Evolutionary conservation across 1,140 invertebrate genomes (phyloP).

Genomic region (Habropoda laboriosa): DNA sequence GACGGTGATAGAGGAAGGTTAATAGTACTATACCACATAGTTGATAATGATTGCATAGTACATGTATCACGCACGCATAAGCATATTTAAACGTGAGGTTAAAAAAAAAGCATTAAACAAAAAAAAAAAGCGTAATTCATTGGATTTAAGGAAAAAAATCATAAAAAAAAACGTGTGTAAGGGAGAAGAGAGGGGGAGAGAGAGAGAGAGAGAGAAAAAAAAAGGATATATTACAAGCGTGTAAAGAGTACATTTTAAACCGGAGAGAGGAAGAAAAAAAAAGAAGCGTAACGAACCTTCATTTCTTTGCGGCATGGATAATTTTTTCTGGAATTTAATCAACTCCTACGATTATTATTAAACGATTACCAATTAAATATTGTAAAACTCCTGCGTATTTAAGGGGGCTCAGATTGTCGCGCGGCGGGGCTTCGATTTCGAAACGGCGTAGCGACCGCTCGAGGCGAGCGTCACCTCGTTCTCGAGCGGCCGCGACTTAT

Average conservation of each 20-base stretch:
- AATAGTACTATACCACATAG: conserved; percentile 66
- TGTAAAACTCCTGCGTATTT: conserved; percentile 21
- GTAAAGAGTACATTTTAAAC: too few relatives aligned
- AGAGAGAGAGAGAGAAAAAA: too few relatives aligned
- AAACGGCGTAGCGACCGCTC: conserved; percentile 64
- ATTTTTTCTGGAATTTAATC: conserved; percentile 44
- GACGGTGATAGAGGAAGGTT: too few relatives aligned
- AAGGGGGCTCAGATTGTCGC: conserved; percentile 53
- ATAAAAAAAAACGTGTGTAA: conserved; percentile 4
- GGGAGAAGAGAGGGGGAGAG: too few relatives aligned
- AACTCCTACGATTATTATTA: conserved; percentile 36
- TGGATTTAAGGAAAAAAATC: neutral
- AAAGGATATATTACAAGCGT: too few relatives aligned
- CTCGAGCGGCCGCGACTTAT: conserved; percentile 73
- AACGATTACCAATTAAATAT: conserved; percentile 17
- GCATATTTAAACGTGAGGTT: conserved; percentile 60
- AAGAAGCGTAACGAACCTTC: conserved; percentile 6
- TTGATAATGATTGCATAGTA: conserved; percentile 66
- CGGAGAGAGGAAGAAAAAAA: too few relatives aligned
- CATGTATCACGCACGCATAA: conserved; percentile 67
- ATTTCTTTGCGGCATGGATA: conserved; percentile 9
- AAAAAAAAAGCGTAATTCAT: conserved; percentile 31
- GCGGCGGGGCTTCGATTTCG: conserved; percentile 69
- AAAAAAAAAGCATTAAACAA: conserved; percentile 29
- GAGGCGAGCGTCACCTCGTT: conserved; percentile 8